A percentile compares a stretch with the other conserved stretches of the same genome.
These are phyloP conservation scores for Cossypha heuglini DNA, from an alignment of 2,797 vertebrate genomes.

Conservation along the genomic window DNA sequence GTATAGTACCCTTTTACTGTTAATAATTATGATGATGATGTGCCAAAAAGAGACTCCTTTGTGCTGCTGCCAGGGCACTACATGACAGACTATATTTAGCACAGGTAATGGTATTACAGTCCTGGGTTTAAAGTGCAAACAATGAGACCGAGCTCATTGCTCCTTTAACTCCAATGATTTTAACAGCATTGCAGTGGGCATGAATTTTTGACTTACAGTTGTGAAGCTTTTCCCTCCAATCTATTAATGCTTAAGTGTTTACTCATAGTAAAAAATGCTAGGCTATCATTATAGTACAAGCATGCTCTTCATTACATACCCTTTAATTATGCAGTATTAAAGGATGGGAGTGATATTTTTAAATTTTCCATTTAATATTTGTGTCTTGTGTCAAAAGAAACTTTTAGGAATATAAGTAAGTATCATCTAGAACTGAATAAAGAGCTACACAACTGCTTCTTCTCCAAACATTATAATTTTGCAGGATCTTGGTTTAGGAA, in stretches of 20 bases:
- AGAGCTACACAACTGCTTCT: not conserved
- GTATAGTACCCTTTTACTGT: not conserved
- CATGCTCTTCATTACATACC: not conserved
- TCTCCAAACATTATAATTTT: not conserved
- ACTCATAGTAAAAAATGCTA: not conserved
- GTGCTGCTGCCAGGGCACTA: not conserved
- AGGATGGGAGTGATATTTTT: not conserved
- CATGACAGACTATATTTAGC: not conserved
- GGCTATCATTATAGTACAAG: not conserved
- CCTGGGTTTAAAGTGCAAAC: not conserved
- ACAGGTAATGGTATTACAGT: conserved; percentile 1
- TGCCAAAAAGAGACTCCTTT: not conserved
- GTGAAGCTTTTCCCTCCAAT: not conserved
- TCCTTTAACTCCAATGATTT: not conserved
- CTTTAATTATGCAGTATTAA: conserved; percentile 1
- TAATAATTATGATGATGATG: not conserved
- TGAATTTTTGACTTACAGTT: not conserved
- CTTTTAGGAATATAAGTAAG: not conserved
- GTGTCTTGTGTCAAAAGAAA: not conserved
- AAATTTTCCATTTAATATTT: not conserved
- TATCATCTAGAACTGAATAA: not conserved
- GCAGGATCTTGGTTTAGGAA: not conserved
- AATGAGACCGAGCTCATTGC: not conserved
- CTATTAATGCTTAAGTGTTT: not conserved
- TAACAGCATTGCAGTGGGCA: not conserved